phyloP scores from a whole-genome alignment of 2,888 invertebrate species.

The Unio delphinus region DNA sequence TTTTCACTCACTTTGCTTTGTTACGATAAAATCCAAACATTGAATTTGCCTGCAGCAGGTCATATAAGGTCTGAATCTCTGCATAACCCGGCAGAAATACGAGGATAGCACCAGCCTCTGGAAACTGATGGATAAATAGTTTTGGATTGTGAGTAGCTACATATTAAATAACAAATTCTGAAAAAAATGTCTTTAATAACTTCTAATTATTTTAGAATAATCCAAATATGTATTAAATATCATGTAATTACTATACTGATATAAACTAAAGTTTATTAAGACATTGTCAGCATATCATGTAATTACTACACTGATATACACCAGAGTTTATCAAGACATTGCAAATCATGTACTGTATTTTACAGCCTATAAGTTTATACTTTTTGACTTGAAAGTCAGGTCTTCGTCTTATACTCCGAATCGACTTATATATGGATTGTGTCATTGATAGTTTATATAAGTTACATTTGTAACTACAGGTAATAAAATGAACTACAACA shows the following conservation, averaged over 20 bases:
- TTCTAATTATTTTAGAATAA: neutral
- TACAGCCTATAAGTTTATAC: too few relatives aligned
- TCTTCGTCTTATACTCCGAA: too few relatives aligned
- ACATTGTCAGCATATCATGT: too few relatives aligned
- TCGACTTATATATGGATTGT: too few relatives aligned
- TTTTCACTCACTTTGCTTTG: conserved; percentile 37
- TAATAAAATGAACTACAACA: too few relatives aligned
- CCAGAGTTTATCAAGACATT: too few relatives aligned
- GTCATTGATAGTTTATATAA: too few relatives aligned
- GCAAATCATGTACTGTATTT: too few relatives aligned
- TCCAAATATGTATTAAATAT: neutral
- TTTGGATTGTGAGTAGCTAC: neutral
- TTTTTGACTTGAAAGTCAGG: too few relatives aligned
- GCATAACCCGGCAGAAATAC: conserved; percentile 87
- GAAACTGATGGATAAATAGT: conserved; percentile 40
- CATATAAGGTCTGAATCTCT: conserved; percentile 68
- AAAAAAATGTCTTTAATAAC: neutral
- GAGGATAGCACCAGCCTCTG: conserved; percentile 81
- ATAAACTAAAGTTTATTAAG: too few relatives aligned
- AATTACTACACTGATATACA: too few relatives aligned
- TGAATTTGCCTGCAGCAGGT: conserved; percentile 48
- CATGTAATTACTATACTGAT: neutral
- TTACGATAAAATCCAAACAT: conserved; percentile 50
- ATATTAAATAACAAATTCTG: conserved; percentile 5
- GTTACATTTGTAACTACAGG: too few relatives aligned